Conservation (phyloP, 2,797 vertebrate genomes). For the Peromyscus melanophrys region DNA sequence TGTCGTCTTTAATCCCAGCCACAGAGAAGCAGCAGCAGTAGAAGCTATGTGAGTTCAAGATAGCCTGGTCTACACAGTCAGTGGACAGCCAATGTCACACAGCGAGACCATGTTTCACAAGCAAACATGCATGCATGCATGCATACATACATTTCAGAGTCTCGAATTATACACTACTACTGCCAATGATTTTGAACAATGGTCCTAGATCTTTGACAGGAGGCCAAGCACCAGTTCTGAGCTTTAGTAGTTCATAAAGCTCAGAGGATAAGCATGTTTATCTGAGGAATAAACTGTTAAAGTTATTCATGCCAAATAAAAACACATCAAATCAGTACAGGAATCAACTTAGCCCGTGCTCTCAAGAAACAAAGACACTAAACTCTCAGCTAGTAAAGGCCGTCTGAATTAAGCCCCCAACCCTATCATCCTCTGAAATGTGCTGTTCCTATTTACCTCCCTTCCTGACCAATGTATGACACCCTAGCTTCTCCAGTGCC, state of each 20-base stretch:
- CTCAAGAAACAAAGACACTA: conserved; percentile 25
- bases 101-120: not conserved
- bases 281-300: conserved; percentile 55
- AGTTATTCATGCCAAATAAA: conserved; percentile 33
- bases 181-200: conserved; percentile 19
- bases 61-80: not conserved
- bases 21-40: not conserved
- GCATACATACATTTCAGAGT: not conserved
- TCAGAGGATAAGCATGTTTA: not conserved
- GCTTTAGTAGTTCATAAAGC: conserved; percentile 44
- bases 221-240: conserved; percentile 24
- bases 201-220: not conserved
- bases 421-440: not conserved
- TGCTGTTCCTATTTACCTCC: not conserved
- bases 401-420: not conserved
- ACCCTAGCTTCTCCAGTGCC: not conserved
- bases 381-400: not conserved
- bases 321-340: conserved; percentile 35
- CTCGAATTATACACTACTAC: not conserved
- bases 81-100: not conserved
- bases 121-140: not conserved
- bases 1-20: not conserved
- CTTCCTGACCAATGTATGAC: not conserved
- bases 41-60: not conserved
- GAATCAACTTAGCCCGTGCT: conserved; percentile 18